Evolutionary conservation across 1,140 invertebrate species (phyloP), one percentile per base, ranked within the genome.

Genomic region (Macrotrachela quadricornifera): DNA sequence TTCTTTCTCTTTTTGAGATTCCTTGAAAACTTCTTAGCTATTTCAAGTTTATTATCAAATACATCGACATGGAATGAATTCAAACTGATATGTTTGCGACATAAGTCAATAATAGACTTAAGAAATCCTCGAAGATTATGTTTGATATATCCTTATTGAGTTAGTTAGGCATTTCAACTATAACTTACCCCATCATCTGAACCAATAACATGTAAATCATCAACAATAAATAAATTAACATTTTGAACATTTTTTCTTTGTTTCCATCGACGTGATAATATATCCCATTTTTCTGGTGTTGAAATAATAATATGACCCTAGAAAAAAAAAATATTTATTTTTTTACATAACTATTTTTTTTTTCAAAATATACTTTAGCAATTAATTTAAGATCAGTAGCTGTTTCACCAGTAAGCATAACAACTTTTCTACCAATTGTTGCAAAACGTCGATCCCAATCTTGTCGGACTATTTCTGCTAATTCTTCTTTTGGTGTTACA

Each of bases 231-330:
- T 3, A 99, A 72, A 57, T 90, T 21, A 6, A 97, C 80, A 61
- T 88, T 92, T 64, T 97, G 91, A 0, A 99, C 90, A 65, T 92
- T 91, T 67, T 95, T 95, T 9, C 92, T 75, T 62, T 96, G 88
- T 64, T 97, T 99, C 94, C 94, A 99, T 56, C 92, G 75, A 56
- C 94, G 74, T 0, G 92, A 97, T 0, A 99, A 69, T 10, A 97
- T 84, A 69, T 99, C 92, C 94, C 94, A 99, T 61, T 94, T 91
- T 59, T 97, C 91, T 2, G 91, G 88, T 0, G 90, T 96, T 14
- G 84, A 83, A 50, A 99, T 81, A 10, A 99, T 82, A 18, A 99
- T 80, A 68, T 96, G 85, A 15, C 85, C 90, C 21, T 30, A 30
- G 8, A 30, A 4, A 8, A 30, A 30, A 8, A 30, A 30, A 30